A percentile compares a stretch with the other conserved stretches of the same genome.
Conservation (phyloP, 1,140 invertebrate genomes). For the Atta cephalotes region DNA sequence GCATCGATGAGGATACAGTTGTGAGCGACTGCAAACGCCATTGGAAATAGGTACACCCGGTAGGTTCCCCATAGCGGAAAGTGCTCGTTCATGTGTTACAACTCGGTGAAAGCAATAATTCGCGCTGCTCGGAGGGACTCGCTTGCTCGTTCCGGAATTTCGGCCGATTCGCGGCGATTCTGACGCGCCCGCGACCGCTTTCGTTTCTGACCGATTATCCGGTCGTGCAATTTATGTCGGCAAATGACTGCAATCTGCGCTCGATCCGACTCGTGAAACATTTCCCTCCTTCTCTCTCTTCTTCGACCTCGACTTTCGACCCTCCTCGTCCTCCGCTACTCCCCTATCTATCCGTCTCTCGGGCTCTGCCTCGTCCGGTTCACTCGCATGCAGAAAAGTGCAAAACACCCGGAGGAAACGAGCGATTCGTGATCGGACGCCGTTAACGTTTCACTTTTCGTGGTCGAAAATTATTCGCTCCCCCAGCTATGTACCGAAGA, state of each 20-base stretch:
- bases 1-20: not conserved
- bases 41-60: not conserved
- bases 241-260: slow-evolving; percentile 77
- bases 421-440: slow-evolving; percentile 76
- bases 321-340: slow-evolving; percentile 1
- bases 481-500: slow-evolving; percentile 34
- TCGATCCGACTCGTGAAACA: slow-evolving; percentile 74
- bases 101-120: slow-evolving; percentile 55
- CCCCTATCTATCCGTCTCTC: not conserved
- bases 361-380: slow-evolving; percentile 29
- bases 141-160: slow-evolving; percentile 48
- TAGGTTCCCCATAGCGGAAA: not conserved
- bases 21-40: not conserved
- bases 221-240: slow-evolving; percentile 74
- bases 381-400: slow-evolving; percentile 76
- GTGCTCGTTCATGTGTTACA: slow-evolving; percentile 34
- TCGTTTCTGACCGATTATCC: slow-evolving; percentile 71
- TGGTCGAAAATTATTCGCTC: slow-evolving; percentile 75
- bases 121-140: not conserved
- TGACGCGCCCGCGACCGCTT: slow-evolving; percentile 61
- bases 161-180: slow-evolving; percentile 66
- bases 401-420: slow-evolving; percentile 76
- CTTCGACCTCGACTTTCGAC: slow-evolving; percentile 39
- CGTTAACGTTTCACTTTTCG: slow-evolving; percentile 79
- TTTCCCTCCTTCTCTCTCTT: slow-evolving; percentile 11